A percentile compares a stretch with the other conserved stretches of the same genome.
Evolutionary conservation across 1,140 invertebrate genomes (phyloP).

Genomic region (Drosophila pseudoobscura): DNA sequence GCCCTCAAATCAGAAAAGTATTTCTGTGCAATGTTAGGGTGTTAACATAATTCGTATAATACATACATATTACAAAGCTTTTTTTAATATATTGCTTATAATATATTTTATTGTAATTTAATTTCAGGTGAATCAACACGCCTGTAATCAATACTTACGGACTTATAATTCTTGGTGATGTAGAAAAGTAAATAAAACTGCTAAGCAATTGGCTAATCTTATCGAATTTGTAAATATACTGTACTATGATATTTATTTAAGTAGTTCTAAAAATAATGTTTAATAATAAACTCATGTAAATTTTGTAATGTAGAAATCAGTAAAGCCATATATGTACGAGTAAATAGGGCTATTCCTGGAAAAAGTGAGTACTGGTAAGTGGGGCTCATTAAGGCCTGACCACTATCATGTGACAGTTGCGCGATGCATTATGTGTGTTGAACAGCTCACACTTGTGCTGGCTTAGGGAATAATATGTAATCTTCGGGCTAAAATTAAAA

Average conservation of each 20-base stretch:
- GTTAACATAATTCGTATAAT: neutral
- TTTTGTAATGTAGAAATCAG: conserved; percentile 50
- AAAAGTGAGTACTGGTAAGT: too few relatives aligned
- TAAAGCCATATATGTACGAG: too few relatives aligned
- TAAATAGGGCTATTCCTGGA: too few relatives aligned
- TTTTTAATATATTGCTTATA: neutral
- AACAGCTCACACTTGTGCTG: too few relatives aligned
- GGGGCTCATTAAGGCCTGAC: too few relatives aligned
- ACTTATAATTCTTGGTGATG: conserved; percentile 72
- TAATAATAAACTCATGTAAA: conserved; percentile 65
- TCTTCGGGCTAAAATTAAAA: too few relatives aligned
- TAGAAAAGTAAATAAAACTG: conserved; percentile 66
- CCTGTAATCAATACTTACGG: conserved; percentile 70
- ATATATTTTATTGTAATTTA: conserved; percentile 21
- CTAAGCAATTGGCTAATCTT: conserved; percentile 72
- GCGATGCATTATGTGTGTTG: too few relatives aligned
- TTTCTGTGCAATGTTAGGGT: too few relatives aligned
- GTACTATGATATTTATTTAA: conserved; percentile 68
- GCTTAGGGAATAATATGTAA: too few relatives aligned
- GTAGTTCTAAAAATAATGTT: conserved; percentile 64
- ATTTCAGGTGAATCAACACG: conserved; percentile 74
- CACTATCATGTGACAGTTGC: too few relatives aligned
- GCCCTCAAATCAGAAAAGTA: too few relatives aligned
- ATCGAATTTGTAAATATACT: conserved; percentile 74
- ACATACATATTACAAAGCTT: conserved; percentile 1